Percentiles rank a stretch among this genome's conserved stretches.
These are phyloP conservation scores for Xiphophorus hellerii DNA, from an alignment of 2,113 vertebrate species.

Conservation along the genomic window DNA sequence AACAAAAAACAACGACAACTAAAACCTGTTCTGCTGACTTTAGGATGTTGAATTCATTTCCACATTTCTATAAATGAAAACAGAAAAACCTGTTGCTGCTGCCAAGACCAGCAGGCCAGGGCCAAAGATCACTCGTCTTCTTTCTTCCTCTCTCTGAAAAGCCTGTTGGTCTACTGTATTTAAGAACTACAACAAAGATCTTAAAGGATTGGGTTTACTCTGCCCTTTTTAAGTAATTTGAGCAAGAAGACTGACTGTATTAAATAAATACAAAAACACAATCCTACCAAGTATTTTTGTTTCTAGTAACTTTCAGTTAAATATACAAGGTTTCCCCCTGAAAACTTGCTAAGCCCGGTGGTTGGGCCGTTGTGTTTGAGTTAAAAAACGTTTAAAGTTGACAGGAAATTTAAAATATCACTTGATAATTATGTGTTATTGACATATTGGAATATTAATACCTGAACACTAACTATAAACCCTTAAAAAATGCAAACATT, in stretches of 20 bases:
- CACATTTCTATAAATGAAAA: not conserved
- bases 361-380: too few relatives aligned
- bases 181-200: conserved; percentile 3
- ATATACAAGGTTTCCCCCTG: too few relatives aligned
- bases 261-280: not conserved
- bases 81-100: conserved; percentile 3
- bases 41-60: not conserved
- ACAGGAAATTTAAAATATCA: too few relatives aligned
- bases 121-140: conserved; percentile 23
- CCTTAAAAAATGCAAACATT: too few relatives aligned
- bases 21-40: not conserved
- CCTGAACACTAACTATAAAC: too few relatives aligned
- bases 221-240: not conserved
- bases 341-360: too few relatives aligned
- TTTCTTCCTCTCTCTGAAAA: conserved; percentile 11
- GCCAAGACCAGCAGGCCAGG: not conserved
- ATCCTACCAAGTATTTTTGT: too few relatives aligned
- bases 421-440: too few relatives aligned
- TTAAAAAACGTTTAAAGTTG: too few relatives aligned
- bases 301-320: too few relatives aligned
- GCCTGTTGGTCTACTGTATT: conserved; percentile 9
- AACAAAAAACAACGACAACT: not conserved
- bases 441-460: too few relatives aligned
- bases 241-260: not conserved
- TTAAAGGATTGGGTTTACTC: not conserved